Evolutionary conservation across 2,888 invertebrate species (phyloP).

Genomic region (Mycalesis mineus): DNA sequence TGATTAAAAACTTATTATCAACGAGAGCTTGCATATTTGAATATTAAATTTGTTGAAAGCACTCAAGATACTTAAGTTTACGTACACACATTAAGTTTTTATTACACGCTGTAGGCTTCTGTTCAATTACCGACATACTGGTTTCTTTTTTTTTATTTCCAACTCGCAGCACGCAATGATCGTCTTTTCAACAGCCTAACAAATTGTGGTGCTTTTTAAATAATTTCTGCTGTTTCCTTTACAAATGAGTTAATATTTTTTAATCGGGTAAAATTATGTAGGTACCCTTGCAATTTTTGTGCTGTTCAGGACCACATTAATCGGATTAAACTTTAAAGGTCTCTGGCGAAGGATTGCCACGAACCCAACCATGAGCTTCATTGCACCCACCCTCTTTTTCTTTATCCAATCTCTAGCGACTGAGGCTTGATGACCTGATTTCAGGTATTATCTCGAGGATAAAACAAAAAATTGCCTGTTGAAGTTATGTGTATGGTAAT

Average conservation of each 20-base stretch:
- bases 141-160: background rate
- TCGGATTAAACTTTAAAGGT: no score
- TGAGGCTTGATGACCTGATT: no score
- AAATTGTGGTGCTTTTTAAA: slow-evolving; percentile 6
- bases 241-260: background rate
- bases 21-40: background rate
- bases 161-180: slow-evolving; percentile 20
- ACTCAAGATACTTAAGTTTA: background rate
- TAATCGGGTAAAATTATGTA: background rate
- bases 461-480: no score
- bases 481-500: no score
- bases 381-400: no score
- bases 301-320: no score
- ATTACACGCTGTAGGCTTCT: slow-evolving; percentile 7
- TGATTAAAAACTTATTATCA: background rate
- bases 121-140: slow-evolving; percentile 4
- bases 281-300: background rate
- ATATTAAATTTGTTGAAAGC: background rate
- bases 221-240: slow-evolving; percentile 9
- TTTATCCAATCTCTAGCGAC: no score
- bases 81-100: background rate
- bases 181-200: slow-evolving; percentile 7
- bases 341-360: no score
- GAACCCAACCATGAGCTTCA: no score
- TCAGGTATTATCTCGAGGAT: no score